Percentiles rank a stretch among this genome's conserved stretches.
These are phyloP conservation scores for Boloria selene DNA, from an alignment of 2,888 invertebrate genomes.

Conservation along the genomic window DNA sequence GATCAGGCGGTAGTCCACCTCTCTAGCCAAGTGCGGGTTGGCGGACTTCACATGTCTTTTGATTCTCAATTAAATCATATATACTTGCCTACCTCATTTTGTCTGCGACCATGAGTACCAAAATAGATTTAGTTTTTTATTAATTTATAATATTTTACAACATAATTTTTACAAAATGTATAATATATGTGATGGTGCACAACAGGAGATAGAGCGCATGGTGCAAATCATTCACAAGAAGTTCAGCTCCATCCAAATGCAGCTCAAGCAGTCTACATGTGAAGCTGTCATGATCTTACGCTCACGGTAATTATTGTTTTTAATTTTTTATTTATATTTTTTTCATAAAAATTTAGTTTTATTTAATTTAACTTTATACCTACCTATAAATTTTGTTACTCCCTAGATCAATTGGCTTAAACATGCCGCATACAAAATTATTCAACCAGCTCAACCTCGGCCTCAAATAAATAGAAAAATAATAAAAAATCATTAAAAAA, in stretches of 20 bases:
- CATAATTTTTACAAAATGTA: background rate
- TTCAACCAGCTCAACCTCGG: conserved; percentile 58
- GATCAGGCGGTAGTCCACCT: too few relatives aligned
- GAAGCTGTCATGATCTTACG: conserved; percentile 99
- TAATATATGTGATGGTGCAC: background rate
- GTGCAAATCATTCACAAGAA: conserved; percentile 99
- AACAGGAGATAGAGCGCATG: conserved; percentile 97
- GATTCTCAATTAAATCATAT: too few relatives aligned
- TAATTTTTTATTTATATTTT: background rate
- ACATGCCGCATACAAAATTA: conserved; percentile 24
- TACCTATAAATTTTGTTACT: too few relatives aligned
- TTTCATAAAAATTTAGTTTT: too few relatives aligned
- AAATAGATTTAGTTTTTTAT: too few relatives aligned
- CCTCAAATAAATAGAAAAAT: conserved; percentile 43
- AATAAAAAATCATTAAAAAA: conserved; percentile 1
- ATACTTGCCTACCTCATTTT: too few relatives aligned
- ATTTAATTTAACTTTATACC: too few relatives aligned
- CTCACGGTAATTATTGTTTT: conserved; percentile 78
- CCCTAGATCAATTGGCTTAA: conserved; percentile 13
- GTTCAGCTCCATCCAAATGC: conserved; percentile 98
- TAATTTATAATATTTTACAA: too few relatives aligned
- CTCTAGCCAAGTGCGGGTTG: too few relatives aligned
- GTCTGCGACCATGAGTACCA: too few relatives aligned
- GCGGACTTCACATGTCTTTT: too few relatives aligned
- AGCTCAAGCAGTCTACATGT: conserved; percentile 99